These are phyloP conservation scores for Diadophis punctatus DNA, from an alignment of 2,113 vertebrate genomes.

Conservation along the genomic window DNA sequence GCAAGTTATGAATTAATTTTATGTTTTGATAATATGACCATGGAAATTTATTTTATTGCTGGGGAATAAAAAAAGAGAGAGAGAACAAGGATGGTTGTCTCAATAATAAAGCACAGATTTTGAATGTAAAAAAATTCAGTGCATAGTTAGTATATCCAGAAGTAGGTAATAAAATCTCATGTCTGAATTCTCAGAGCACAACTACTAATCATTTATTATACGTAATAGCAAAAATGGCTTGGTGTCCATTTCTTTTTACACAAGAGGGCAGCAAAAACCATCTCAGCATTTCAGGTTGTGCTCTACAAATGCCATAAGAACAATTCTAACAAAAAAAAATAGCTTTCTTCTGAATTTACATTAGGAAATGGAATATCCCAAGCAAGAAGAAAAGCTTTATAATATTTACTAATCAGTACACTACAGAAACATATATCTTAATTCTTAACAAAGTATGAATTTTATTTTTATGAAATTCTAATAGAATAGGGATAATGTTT, in stretches of 20 bases:
- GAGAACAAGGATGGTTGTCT: background rate
- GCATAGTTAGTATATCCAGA: background rate
- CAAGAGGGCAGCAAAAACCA: constrained; percentile 72
- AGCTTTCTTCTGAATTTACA: background rate
- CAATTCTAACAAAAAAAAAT: background rate
- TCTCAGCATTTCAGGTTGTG: background rate
- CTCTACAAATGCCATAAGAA: background rate
- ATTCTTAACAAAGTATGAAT: background rate
- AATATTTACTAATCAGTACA: background rate
- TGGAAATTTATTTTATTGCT: background rate
- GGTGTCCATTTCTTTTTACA: constrained; percentile 36
- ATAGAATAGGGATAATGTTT: background rate
- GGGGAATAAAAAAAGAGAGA: background rate
- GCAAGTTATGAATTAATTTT: background rate
- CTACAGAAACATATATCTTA: background rate
- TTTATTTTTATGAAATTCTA: background rate
- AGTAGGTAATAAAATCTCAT: background rate
- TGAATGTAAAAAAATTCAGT: background rate
- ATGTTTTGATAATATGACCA: background rate
- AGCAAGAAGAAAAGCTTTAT: background rate
- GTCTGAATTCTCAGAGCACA: background rate
- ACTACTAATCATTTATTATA: background rate
- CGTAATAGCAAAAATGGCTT: background rate
- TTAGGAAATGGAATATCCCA: background rate
- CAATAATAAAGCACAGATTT: background rate